Evolutionary conservation across 2,888 invertebrate genomes (phyloP).

Genomic region (Calameuta filiformis): DNA sequence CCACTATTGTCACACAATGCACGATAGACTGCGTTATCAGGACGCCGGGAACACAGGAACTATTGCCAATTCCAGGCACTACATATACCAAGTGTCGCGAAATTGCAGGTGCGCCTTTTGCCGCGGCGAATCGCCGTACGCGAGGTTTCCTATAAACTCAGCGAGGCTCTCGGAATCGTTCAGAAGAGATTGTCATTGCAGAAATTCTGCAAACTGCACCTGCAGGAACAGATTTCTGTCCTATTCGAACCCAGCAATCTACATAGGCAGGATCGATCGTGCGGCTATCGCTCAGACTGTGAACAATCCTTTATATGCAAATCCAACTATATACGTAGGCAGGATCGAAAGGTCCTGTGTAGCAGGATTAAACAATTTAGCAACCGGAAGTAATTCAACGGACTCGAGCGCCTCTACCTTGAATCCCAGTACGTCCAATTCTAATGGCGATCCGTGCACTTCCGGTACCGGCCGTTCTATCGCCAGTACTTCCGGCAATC

Average conservation of each 20-base stretch:
- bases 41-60: conserved; percentile 28
- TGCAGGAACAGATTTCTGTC: conserved; percentile 49
- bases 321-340: conserved; percentile 52
- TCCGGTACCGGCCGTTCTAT: neutral
- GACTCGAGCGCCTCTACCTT: conserved; percentile 6
- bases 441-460: conserved; percentile 11
- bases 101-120: conserved; percentile 56
- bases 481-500: conserved; percentile 28
- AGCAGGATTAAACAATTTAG: conserved; percentile 36
- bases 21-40: conserved; percentile 49
- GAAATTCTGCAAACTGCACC: conserved; percentile 46
- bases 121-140: conserved; percentile 52
- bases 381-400: conserved; percentile 19
- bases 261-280: conserved; percentile 51
- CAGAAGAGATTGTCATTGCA: conserved; percentile 50
- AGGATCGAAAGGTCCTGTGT: conserved; percentile 47
- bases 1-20: conserved; percentile 54
- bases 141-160: conserved; percentile 14
- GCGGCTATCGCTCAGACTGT: conserved; percentile 43
- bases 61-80: conserved; percentile 49
- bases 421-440: conserved; percentile 2
- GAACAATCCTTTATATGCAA: conserved; percentile 57
- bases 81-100: conserved; percentile 56
- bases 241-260: conserved; percentile 52
- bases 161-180: conserved; percentile 46